Percentiles rank a stretch among this genome's conserved stretches.
These are phyloP conservation scores for Propsilocerus akamusi DNA, from an alignment of 1,140 invertebrate species.

Conservation along the genomic window DNA sequence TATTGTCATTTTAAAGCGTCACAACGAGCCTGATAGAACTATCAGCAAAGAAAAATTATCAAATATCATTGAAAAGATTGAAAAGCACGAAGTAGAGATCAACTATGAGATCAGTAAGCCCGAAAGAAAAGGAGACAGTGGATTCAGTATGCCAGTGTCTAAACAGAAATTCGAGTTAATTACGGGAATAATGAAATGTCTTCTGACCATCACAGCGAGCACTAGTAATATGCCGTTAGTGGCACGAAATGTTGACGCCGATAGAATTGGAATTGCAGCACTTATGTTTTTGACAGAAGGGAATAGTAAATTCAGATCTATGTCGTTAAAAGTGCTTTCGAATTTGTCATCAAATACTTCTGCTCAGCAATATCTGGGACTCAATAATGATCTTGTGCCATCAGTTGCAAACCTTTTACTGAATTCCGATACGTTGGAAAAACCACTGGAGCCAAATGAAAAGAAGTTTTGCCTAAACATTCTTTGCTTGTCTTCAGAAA, in stretches of 20 bases:
- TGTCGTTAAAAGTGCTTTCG: constrained; percentile 18
- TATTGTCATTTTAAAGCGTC: neutral
- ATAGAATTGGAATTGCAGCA: constrained; percentile 9
- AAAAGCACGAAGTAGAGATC: neutral
- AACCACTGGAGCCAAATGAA: constrained; percentile 16
- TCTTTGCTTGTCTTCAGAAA: constrained; percentile 16
- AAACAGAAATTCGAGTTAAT: neutral
- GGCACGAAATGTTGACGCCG: neutral
- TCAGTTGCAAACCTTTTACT: constrained; percentile 12
- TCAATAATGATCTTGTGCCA: constrained; percentile 18
- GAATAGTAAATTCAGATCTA: constrained; percentile 15
- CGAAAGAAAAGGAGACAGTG: neutral
- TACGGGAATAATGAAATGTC: neutral
- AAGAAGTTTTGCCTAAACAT: constrained; percentile 20
- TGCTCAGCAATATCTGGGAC: constrained; percentile 17
- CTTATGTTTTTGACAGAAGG: constrained; percentile 19
- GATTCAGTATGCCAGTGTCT: neutral
- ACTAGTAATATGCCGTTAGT: neutral
- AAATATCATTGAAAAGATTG: neutral
- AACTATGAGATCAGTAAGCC: neutral
- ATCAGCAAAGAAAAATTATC: neutral
- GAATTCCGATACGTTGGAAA: constrained; percentile 1
- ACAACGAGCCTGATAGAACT: neutral
- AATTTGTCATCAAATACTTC: constrained; percentile 20
- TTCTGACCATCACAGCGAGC: neutral